These are phyloP conservation scores for Myzus persicae DNA, from an alignment of 1,140 invertebrate species.

Conservation along the genomic window DNA sequence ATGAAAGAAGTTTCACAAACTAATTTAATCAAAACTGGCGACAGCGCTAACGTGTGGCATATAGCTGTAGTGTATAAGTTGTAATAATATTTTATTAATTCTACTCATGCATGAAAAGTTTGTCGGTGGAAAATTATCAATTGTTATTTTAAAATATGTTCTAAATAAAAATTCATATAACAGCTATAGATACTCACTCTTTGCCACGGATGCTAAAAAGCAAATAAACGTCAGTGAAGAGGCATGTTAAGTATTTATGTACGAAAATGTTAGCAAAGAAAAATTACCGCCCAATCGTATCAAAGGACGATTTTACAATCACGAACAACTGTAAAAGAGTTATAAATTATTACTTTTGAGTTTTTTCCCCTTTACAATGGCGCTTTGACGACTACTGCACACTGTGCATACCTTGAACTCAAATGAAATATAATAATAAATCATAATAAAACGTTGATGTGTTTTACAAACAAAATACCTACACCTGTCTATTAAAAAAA, in stretches of 20 bases:
- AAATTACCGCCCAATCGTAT: not conserved
- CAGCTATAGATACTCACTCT: not conserved
- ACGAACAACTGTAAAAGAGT: not conserved
- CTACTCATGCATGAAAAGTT: not conserved
- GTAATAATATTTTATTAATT: conserved; percentile 40
- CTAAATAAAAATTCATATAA: not conserved
- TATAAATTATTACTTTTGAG: conserved; percentile 33
- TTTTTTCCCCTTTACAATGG: not conserved
- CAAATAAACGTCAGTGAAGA: not conserved
- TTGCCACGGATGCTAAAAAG: not conserved
- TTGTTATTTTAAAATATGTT: not conserved
- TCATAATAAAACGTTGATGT: not conserved
- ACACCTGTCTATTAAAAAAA: not conserved
- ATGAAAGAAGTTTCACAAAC: conserved; percentile 29
- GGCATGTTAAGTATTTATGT: not conserved
- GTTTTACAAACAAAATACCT: not conserved
- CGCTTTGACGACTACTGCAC: not conserved
- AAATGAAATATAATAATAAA: conserved; percentile 1
- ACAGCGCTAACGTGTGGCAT: not conserved
- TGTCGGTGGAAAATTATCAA: not conserved
- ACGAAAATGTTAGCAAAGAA: not conserved
- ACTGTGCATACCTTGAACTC: not conserved
- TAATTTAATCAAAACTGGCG: conserved; percentile 38
- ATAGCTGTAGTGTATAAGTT: not conserved
- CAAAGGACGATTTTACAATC: not conserved